A percentile compares a stretch with the other conserved stretches of the same genome.
Conservation (phyloP, 2,113 vertebrate genomes). For the Poecilia latipinna region DNA sequence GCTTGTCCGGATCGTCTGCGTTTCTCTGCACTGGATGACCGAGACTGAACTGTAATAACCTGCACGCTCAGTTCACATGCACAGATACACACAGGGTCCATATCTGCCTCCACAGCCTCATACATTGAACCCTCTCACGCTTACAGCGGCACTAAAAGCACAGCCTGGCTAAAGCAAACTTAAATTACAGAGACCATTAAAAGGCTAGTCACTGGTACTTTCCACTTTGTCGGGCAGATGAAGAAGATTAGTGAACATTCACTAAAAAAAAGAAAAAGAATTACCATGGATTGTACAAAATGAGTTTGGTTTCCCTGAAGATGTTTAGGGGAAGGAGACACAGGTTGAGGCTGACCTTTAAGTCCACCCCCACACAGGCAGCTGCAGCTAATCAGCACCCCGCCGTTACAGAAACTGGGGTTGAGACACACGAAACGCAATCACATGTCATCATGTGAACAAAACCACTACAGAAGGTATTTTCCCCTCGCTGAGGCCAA, state of each 20-base stretch:
- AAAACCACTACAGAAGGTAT: neutral
- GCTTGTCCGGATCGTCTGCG: conserved; percentile 13
- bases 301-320: conserved; percentile 12
- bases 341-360: conserved; percentile 34
- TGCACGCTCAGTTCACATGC: conserved; percentile 54
- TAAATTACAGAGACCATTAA: neutral
- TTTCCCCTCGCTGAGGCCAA: neutral
- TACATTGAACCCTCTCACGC: neutral
- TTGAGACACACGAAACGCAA: neutral
- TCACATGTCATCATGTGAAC: neutral
- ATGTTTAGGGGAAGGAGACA: neutral
- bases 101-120: neutral
- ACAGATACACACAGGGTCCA: conserved; percentile 37
- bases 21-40: conserved; percentile 33
- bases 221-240: neutral
- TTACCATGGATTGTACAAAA: neutral
- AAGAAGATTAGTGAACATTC: neutral
- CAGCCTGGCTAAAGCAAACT: neutral
- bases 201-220: neutral
- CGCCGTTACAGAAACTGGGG: neutral
- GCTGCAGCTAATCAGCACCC: conserved; percentile 2
- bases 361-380: conserved; percentile 11
- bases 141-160: neutral
- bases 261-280: neutral
- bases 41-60: conserved; percentile 30